phyloP scores from a whole-genome alignment of 2,113 vertebrate genomes.

The Macquaria australasica region DNA sequence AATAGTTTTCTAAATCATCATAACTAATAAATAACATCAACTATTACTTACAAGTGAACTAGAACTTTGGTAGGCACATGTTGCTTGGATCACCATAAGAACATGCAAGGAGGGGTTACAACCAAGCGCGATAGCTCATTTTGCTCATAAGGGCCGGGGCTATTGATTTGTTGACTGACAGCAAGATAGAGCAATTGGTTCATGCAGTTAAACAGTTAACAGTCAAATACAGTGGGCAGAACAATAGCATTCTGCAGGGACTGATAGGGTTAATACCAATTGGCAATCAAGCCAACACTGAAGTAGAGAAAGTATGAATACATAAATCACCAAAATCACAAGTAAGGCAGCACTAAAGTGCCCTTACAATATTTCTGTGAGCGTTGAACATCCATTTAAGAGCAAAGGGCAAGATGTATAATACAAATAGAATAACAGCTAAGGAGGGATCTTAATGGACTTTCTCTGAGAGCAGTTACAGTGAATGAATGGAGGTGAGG shows the following conservation, averaged over 20 bases:
- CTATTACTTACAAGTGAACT: neutral
- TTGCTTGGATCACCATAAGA: neutral
- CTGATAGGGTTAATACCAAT: neutral
- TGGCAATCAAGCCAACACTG: neutral
- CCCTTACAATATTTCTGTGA: neutral
- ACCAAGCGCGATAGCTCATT: too few relatives aligned
- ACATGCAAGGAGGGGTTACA: neutral
- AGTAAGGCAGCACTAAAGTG: neutral
- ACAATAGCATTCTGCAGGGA: neutral
- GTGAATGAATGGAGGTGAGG: slow-evolving; percentile 12
- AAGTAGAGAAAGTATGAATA: neutral
- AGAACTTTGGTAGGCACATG: neutral
- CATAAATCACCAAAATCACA: neutral
- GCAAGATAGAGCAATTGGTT: neutral
- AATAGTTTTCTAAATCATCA: neutral
- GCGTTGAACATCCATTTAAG: neutral
- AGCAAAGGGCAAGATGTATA: neutral
- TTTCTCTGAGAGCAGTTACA: slow-evolving; percentile 34
- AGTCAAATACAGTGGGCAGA: neutral
- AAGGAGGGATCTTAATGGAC: slow-evolving; percentile 18
- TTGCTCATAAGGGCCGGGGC: neutral
- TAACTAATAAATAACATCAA: neutral
- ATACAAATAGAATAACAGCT: slow-evolving; percentile 21
- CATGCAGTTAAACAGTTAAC: neutral
- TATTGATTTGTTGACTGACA: neutral